Evolutionary conservation across 2,888 invertebrate genomes (phyloP), one percentile per base, ranked within the genome.

Genomic region (Hydrotaea cyrtoneurina): DNA sequence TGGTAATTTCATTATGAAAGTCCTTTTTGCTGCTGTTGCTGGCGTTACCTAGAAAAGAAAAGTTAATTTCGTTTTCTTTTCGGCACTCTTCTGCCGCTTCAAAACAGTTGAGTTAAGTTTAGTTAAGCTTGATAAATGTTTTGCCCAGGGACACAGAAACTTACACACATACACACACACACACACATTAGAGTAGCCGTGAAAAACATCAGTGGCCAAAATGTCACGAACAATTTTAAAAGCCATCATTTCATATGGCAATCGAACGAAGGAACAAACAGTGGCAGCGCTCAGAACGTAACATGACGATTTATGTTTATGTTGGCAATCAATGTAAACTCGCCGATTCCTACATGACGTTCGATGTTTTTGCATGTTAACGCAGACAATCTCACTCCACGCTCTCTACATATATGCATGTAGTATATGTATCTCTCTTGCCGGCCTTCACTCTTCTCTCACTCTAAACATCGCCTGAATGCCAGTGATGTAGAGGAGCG

Each of bases 211-310:
- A 7, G 31, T 7, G 7, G 31, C 31, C 31, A 31, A n/a, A 90
- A 89, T 88, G 90, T 91, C 91, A 88, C 82, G 89, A 91, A 89
- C 90, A 88, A 91, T 91, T 91, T 91, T 87, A 89, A 90, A 91
- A 89, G 87, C 90, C 89, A 91, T 90, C 89, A 90, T 89, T 90
- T 90, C 89, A 89, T 89, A 88, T 89, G 90, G 62, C 78, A 80
- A 76, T 76, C 71, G 74, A 83, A 64, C 53, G 59, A 4, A 31
- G 31, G 31, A 31, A 50, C 31, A 31, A 80, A 21, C 57, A 55
- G 23, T 53, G 26, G 73, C 74, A 55, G 57, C 69, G 39, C 39
- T 26, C 66, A 62, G 31, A 57, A 79, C 62, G 66, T 50, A 79
- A 77, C 73, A 74, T 74, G 74, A 82, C 80, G 76, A 79, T 85